Conservation (phyloP, 2,888 invertebrate genomes). For the Punctoribates punctum region DNA sequence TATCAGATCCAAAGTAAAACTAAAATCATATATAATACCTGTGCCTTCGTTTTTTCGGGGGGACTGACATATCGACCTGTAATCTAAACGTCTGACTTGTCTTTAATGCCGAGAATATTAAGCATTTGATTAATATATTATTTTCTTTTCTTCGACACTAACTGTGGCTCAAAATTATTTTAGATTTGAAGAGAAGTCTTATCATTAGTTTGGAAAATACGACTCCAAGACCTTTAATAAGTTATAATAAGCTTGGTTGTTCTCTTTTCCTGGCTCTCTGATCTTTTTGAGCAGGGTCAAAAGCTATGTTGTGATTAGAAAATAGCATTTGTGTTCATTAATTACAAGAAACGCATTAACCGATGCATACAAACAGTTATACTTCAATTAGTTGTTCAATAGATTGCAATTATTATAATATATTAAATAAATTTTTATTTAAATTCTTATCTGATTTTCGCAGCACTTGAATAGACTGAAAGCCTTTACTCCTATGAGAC, state of each 20-base stretch:
- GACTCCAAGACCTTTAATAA: background rate
- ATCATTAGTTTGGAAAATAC: background rate
- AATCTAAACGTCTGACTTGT: background rate
- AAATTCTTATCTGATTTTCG: constrained; percentile 9
- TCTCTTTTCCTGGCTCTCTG: background rate
- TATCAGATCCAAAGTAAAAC: too few species aligned
- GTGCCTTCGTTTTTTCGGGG: too few species aligned
- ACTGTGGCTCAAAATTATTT: background rate
- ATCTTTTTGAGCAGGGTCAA: background rate
- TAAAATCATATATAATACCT: too few species aligned
- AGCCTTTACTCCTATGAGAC: background rate
- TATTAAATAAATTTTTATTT: background rate
- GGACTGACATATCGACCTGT: background rate
- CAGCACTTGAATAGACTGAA: background rate
- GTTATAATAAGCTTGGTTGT: background rate
- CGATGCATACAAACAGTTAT: constrained; percentile 11
- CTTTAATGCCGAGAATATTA: background rate
- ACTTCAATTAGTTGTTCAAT: constrained; percentile 31
- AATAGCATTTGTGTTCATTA: constrained; percentile 12
- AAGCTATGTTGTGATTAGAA: background rate
- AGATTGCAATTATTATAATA: constrained; percentile 29
- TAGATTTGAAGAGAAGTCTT: background rate
- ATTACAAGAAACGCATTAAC: constrained; percentile 5
- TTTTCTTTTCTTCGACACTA: background rate
- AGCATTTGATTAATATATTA: background rate